Evolutionary conservation across 2,888 invertebrate species (phyloP), one percentile per base, ranked within the genome.

Genomic region (Bugula neritina): DNA sequence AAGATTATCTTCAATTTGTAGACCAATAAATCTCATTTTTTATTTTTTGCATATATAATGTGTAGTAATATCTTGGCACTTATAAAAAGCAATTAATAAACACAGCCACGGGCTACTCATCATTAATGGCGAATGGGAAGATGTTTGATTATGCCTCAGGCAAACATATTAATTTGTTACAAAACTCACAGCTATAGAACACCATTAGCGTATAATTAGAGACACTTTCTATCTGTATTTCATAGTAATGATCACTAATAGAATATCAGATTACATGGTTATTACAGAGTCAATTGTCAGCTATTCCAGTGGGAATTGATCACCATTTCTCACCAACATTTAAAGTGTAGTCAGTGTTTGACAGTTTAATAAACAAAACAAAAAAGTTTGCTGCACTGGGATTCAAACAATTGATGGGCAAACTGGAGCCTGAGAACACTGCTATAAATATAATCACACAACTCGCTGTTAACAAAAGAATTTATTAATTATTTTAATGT

Each of bases 261-360:
- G 17, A 63, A 63, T 63, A 63, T 63, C 63, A 63, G 27, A 63
- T 63, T 63, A 63, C 63, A 21, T 63, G 63, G 31, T 63, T 25
- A 63, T 1, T 2, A 43, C 10, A 10, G 43, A 43, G 43, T 43
- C 43, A 63, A 31, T 21, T 63, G 63, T 63, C 63, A 63, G 31
- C 17, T 25, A 63, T 63, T 63, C 63, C 63, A 63, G 2, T 31
- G 63, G 31, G 63, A 63, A 2, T 63, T 43, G 31, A 25, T 31
- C 43, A 43, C 10, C 63, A 63, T 63, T 63, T 63, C 63, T n/a
- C 63, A 63, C 63, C 34, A 27, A 27, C 29, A 63, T 34, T 31
- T 10, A 27, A 63, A 63, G 2, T 31, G 5, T 31, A 5, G 5
- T 5, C n/a, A 55, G n/a, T 55, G 55, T 55, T 55, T 55, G 55